Conservation (phyloP, 2,113 vertebrate species). For the Malaclemys terrapin region DNA sequence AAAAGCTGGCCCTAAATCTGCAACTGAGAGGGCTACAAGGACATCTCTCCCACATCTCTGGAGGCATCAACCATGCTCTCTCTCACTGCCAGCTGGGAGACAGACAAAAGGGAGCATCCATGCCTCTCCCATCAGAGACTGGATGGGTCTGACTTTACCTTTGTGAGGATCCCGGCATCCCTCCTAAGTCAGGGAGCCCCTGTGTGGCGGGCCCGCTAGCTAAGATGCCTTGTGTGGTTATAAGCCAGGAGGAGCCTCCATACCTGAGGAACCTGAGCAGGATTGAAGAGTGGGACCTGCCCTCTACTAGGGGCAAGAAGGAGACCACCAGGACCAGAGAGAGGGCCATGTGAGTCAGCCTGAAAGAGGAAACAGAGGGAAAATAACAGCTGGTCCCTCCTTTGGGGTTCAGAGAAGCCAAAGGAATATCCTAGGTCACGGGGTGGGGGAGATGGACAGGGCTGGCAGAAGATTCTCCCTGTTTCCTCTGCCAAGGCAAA, state of each 20-base stretch:
- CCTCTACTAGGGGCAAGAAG: background rate
- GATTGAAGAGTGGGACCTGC: conserved; percentile 78
- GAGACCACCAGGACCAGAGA: background rate
- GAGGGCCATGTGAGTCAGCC: background rate
- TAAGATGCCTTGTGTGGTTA: fast-evolving
- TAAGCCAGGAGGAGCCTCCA: background rate
- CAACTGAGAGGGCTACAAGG: background rate
- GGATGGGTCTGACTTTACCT: background rate
- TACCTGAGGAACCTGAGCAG: conserved; percentile 76
- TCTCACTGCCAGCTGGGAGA: background rate
- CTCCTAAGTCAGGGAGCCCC: background rate
- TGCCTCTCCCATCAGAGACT: background rate
- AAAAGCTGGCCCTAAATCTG: background rate
- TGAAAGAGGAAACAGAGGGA: background rate
- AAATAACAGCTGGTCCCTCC: fast-evolving
- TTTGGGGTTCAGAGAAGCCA: background rate
- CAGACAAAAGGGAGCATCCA: background rate
- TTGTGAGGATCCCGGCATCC: background rate
- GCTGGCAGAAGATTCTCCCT: background rate
- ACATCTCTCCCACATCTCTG: background rate
- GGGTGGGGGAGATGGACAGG: background rate
- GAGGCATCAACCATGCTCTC: background rate
- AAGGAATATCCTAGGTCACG: background rate
- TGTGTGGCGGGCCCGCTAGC: background rate
- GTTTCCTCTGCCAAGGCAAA: background rate